Percentiles rank a stretch among this genome's conserved stretches.
These are phyloP conservation scores for Xestia ashworthii DNA, from an alignment of 2,888 invertebrate genomes.

Conservation along the genomic window DNA sequence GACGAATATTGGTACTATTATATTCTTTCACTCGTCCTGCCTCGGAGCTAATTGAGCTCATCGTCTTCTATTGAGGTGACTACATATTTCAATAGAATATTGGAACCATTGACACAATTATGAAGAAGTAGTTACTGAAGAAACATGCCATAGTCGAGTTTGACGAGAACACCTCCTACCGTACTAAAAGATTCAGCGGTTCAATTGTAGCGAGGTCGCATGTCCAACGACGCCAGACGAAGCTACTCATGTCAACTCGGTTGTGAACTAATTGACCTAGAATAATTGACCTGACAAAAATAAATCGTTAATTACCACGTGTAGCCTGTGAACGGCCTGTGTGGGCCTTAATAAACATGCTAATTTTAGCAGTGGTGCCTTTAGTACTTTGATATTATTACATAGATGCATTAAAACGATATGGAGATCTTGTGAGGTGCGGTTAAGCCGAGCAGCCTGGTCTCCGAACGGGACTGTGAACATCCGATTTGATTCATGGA, in stretches of 20 bases:
- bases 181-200: not conserved
- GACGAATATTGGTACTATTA: not conserved
- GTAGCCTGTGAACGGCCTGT: not conserved
- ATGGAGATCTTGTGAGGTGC: not conserved
- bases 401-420: not conserved
- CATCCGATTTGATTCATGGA: not conserved
- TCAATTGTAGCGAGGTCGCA: not conserved
- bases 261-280: slow-evolving; percentile 11
- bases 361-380: slow-evolving; percentile 1
- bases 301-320: slow-evolving; percentile 5
- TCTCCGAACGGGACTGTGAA: not conserved
- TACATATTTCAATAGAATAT: not conserved
- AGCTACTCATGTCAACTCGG: not conserved
- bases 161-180: not conserved
- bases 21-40: not conserved
- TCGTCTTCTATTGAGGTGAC: not conserved
- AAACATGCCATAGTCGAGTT: not conserved
- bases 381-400: not conserved
- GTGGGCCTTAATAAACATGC: not conserved
- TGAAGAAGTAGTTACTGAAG: not conserved
- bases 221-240: not conserved
- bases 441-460: not conserved
- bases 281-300: slow-evolving; percentile 23
- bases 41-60: not conserved
- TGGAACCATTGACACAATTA: not conserved